Conservation (phyloP, 2,113 vertebrate genomes). For the Labeo catla region DNA sequence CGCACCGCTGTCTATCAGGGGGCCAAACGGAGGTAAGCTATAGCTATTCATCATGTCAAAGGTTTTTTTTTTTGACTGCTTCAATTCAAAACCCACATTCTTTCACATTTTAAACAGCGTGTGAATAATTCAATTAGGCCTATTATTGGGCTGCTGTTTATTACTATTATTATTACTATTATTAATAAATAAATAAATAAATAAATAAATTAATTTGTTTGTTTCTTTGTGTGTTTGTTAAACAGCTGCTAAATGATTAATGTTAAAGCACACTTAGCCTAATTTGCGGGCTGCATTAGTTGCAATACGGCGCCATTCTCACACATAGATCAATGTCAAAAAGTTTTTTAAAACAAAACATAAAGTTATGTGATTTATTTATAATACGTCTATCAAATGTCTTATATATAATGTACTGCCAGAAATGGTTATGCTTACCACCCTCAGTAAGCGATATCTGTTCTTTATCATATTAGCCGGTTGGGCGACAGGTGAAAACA, state of each 20-base stretch:
- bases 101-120: background rate
- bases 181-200: no score
- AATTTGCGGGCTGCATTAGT: background rate
- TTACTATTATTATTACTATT: background rate
- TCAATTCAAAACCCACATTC: background rate
- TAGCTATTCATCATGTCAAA: background rate
- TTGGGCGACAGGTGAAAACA: background rate
- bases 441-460: background rate
- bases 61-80: background rate
- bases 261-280: background rate
- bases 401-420: background rate
- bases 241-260: background rate
- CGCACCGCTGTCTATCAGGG: slow-evolving; percentile 84
- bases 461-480: background rate
- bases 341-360: background rate
- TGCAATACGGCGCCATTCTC: background rate
- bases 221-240: background rate
- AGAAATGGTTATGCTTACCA: background rate
- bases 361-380: background rate
- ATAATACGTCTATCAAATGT: background rate
- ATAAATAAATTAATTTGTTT: no score
- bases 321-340: background rate
- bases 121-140: background rate
- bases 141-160: no score
- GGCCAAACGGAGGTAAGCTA: slow-evolving; percentile 87